Evolutionary conservation across 2,888 invertebrate genomes (phyloP).

Genomic region (Callimorpha dominula): DNA sequence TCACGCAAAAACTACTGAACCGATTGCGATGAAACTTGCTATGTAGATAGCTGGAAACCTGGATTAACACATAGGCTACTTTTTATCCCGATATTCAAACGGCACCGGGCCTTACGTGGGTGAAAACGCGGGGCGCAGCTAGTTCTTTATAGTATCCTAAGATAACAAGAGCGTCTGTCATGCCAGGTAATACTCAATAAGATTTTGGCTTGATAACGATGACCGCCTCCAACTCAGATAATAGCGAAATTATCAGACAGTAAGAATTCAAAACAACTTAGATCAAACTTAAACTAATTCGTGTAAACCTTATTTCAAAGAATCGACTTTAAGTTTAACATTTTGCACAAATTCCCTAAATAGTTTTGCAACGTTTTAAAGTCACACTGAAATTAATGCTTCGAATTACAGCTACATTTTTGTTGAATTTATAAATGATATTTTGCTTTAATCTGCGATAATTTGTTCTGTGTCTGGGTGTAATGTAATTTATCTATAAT

Average conservation of each 20-base stretch:
- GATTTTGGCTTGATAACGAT: background rate
- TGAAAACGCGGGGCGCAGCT: too few species aligned
- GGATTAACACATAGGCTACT: too few species aligned
- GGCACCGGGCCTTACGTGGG: too few species aligned
- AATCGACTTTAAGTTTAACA: constrained; percentile 8
- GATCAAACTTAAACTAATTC: constrained; percentile 25
- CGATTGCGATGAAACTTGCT: too few species aligned
- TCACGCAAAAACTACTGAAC: too few species aligned
- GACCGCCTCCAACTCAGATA: background rate
- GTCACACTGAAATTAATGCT: background rate
- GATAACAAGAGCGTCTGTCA: background rate
- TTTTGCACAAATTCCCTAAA: background rate
- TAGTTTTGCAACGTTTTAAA: constrained; percentile 3
- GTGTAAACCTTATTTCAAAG: constrained; percentile 24
- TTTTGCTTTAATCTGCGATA: too few species aligned
- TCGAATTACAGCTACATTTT: background rate
- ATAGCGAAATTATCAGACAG: background rate
- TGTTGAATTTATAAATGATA: background rate
- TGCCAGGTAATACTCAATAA: background rate
- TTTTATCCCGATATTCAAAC: too few species aligned
- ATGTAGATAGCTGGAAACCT: too few species aligned
- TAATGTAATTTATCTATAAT: too few species aligned
- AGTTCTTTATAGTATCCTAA: too few species aligned
- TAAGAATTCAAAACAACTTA: constrained; percentile 12
- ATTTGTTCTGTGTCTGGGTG: too few species aligned